Conservation (phyloP, 1,140 invertebrate genomes). For the Cydia strobilella region DNA sequence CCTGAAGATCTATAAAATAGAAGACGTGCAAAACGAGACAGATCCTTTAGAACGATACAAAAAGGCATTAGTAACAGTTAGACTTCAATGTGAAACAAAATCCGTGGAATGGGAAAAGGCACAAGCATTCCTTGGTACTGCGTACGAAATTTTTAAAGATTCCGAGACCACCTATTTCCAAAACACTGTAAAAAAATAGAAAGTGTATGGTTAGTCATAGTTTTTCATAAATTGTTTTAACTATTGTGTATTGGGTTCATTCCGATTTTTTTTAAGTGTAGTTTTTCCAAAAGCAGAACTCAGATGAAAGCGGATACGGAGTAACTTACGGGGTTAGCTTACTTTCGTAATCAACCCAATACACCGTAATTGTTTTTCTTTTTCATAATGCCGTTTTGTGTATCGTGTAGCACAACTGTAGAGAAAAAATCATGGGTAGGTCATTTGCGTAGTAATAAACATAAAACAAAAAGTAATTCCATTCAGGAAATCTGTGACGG, state of each 20-base stretch:
- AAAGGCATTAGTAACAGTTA: conserved; percentile 7
- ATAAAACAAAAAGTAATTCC: background rate
- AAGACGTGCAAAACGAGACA: no score
- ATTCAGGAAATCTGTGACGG: background rate
- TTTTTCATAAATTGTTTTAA: no score
- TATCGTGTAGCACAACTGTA: conserved; percentile 6
- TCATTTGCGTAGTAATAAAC: conserved; percentile 27
- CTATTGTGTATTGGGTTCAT: no score
- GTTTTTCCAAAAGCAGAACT: no score
- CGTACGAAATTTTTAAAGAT: no score
- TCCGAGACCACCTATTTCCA: background rate
- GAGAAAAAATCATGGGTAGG: conserved; percentile 25
- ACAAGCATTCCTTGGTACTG: background rate
- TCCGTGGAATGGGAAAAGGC: background rate
- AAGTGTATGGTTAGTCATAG: background rate
- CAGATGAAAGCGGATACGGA: no score
- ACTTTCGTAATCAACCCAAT: no score
- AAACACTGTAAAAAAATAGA: no score
- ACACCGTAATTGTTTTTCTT: background rate
- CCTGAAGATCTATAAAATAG: no score
- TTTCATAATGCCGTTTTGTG: conserved; percentile 27
- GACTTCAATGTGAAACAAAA: background rate
- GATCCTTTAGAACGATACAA: conserved; percentile 7
- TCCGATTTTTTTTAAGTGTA: no score
- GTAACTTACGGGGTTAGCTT: no score